Conservation (phyloP, 2,888 invertebrate species). For the Thymelicus lineola region DNA sequence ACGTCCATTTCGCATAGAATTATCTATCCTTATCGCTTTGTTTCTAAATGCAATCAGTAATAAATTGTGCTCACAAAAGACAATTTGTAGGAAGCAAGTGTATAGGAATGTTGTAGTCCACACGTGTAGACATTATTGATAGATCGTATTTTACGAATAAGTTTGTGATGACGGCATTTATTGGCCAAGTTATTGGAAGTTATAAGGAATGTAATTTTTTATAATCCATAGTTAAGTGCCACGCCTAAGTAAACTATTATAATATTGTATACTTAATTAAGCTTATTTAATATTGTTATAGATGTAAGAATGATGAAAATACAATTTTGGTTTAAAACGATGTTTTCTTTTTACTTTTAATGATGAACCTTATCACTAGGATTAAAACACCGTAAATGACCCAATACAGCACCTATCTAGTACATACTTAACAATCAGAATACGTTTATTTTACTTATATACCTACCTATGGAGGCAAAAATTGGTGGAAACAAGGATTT, state of each 20-base stretch:
- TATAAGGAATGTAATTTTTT: slow-evolving; percentile 72
- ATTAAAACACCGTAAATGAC: background rate
- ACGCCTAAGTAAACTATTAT: slow-evolving; percentile 77
- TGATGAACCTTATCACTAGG: background rate
- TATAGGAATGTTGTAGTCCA: slow-evolving; percentile 52
- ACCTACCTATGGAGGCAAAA: too few species aligned
- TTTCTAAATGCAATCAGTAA: slow-evolving; percentile 55
- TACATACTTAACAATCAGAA: too few species aligned
- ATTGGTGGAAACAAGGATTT: too few species aligned
- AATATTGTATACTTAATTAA: slow-evolving; percentile 67
- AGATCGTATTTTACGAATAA: slow-evolving; percentile 55
- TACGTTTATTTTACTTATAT: too few species aligned
- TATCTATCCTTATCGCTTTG: slow-evolving; percentile 48
- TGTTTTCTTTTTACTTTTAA: slow-evolving; percentile 43
- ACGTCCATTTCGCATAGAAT: slow-evolving; percentile 57
- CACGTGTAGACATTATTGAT: slow-evolving; percentile 48
- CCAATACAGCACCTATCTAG: too few species aligned
- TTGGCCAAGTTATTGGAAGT: slow-evolving; percentile 75
- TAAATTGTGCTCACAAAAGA: slow-evolving; percentile 78
- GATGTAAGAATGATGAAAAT: slow-evolving; percentile 71
- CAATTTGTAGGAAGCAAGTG: slow-evolving; percentile 62
- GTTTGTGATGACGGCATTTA: slow-evolving; percentile 81
- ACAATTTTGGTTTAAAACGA: slow-evolving; percentile 66
- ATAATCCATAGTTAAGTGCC: slow-evolving; percentile 79
- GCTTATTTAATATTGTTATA: slow-evolving; percentile 80